phyloP scores from a whole-genome alignment of 2,888 invertebrate genomes.

The Trilocha varians region DNA sequence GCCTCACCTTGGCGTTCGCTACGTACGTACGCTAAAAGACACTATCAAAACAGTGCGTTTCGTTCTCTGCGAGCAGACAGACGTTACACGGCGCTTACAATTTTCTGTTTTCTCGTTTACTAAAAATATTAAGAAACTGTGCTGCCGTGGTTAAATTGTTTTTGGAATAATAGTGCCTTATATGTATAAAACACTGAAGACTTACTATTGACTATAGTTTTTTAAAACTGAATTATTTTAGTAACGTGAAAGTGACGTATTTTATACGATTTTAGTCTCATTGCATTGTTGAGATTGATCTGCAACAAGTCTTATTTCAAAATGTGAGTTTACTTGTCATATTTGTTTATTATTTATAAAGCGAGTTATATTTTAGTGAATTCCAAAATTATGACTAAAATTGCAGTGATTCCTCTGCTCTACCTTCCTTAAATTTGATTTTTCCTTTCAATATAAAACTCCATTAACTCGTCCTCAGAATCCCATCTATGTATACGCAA shows the following conservation, averaged over 20 bases:
- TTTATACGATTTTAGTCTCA: conserved; percentile 26
- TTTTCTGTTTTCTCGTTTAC: not conserved
- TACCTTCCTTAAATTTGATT: no score
- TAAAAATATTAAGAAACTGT: no score
- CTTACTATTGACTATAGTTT: not conserved
- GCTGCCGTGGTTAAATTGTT: not conserved
- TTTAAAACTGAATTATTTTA: conserved; percentile 19
- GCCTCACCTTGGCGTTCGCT: conserved; percentile 57
- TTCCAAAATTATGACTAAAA: no score
- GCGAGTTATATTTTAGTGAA: no score
- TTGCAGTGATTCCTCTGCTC: no score
- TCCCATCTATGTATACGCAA: no score
- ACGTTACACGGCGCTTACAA: conserved; percentile 21
- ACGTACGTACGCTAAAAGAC: conserved; percentile 62
- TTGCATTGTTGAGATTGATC: conserved; percentile 40
- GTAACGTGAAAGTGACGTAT: conserved; percentile 36
- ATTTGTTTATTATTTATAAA: not conserved
- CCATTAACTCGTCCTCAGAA: no score
- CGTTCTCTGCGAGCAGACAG: conserved; percentile 34
- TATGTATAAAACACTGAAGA: no score
- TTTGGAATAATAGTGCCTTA: conserved; percentile 22
- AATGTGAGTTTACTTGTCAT: conserved; percentile 30
- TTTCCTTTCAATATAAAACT: no score
- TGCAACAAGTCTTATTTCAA: conserved; percentile 29
- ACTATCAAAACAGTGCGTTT: conserved; percentile 67